A percentile compares a stretch with the other conserved stretches of the same genome.
phyloP scores from a whole-genome alignment of 2,888 invertebrate species.

The Stenotaenia linearis region DNA sequence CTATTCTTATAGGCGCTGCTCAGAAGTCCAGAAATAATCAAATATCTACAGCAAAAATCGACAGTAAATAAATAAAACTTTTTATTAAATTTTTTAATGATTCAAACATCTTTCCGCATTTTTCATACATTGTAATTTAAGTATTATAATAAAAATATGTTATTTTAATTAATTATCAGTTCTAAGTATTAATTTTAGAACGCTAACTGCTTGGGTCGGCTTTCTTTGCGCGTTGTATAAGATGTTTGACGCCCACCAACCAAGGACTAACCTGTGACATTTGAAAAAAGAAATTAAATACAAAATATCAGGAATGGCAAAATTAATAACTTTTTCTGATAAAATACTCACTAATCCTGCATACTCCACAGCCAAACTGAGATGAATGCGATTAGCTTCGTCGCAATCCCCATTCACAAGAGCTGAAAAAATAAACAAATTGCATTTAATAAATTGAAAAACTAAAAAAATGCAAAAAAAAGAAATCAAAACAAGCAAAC shows the following conservation, averaged over 20 bases:
- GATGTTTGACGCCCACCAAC: constrained; percentile 34
- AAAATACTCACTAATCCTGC: constrained; percentile 21
- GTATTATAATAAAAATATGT: background rate
- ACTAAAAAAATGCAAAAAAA: background rate
- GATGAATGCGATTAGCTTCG: constrained; percentile 29
- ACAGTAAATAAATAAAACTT: constrained; percentile 5
- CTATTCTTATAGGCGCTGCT: constrained; percentile 29
- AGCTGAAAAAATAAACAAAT: constrained; percentile 13
- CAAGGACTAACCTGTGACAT: constrained; percentile 31
- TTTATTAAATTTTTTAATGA: background rate
- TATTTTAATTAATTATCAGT: background rate
- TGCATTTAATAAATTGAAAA: background rate
- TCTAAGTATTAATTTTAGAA: background rate
- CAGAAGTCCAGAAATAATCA: constrained; percentile 34
- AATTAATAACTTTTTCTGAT: too few relatives aligned
- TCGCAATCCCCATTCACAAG: constrained; percentile 13
- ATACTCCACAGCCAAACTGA: constrained; percentile 24
- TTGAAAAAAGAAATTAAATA: background rate
- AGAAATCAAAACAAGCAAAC: background rate
- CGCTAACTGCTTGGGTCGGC: background rate
- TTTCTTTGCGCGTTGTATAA: constrained; percentile 29
- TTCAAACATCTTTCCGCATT: background rate
- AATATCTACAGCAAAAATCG: constrained; percentile 29
- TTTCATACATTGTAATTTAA: background rate
- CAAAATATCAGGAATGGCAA: background rate